Evolutionary conservation across 2,888 invertebrate species (phyloP), one percentile per base, ranked within the genome.

Genomic region (Digitonthophagus gazella): DNA sequence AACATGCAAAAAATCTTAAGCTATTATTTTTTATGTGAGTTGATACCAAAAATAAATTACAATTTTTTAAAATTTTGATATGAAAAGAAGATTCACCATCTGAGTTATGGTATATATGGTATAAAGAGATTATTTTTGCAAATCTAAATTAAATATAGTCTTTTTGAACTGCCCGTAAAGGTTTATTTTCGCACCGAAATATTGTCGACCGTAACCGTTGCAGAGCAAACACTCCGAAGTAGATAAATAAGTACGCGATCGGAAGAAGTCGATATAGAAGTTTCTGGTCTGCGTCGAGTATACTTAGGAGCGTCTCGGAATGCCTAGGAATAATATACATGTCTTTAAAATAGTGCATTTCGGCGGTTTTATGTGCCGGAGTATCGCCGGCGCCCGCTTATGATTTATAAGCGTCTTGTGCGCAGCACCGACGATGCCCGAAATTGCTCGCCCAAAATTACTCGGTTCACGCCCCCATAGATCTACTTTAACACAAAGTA

Each of bases 311-410:
- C n/a, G n/a, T 15, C 19, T 16, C 18, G 61, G 61, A 19, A 61
- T 61, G 61, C 18, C n/a, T n/a, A 19, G 61, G 20, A 61, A 61
- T 61, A 61, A 61, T 61, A 61, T 61, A 61, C 61, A 61, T 3
- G 20, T n/a, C 61, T 61, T 61, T 61, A 61, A 61, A 61, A 61
- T 61, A 61, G 61, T 61, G 20, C 28, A 11, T 44, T 61, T 61
- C 61, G 20, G 61, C 61, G 20, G 28, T 61, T 61, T 61, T 61
- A 61, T 61, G 28, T 44, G 28, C 8, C n/a, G 18, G 61, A 15
- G 8, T 20, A 20, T 61, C 61, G 16, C 61, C 61, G 19, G 16
- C 61, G 61, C 18, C 18, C 28, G 28, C 28, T 44, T 44, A 44
- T 44, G 28, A 44, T 44, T 44, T 44, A 44, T 44, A 44, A 44